Conservation (phyloP, 2,888 invertebrate species). For the Pheosia tremula region DNA sequence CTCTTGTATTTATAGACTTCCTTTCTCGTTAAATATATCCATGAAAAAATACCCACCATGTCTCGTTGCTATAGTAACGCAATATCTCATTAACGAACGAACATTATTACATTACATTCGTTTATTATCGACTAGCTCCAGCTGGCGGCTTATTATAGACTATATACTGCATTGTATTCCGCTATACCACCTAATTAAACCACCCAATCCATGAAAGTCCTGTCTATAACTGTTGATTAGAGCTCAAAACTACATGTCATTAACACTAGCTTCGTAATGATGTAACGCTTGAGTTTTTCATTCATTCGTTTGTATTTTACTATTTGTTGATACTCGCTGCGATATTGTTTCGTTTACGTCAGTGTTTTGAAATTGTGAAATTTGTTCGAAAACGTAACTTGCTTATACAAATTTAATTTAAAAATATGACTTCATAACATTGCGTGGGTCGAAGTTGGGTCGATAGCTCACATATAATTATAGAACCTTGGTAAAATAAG, state of each 20-base stretch:
- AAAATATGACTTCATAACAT: background rate
- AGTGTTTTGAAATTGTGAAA: background rate
- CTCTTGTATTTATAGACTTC: too few species aligned
- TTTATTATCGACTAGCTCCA: too few species aligned
- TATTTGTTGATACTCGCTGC: background rate
- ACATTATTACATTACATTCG: too few species aligned
- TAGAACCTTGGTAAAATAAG: background rate
- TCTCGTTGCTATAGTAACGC: too few species aligned
- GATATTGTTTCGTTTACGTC: background rate
- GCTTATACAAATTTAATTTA: background rate
- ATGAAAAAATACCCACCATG: too few species aligned
- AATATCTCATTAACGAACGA: too few species aligned
- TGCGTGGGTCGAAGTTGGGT: background rate
- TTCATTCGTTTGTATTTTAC: background rate
- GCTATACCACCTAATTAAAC: too few species aligned
- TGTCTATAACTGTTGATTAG: too few species aligned
- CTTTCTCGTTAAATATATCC: too few species aligned
- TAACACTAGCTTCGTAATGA: background rate
- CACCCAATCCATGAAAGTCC: too few species aligned
- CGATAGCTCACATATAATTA: background rate
- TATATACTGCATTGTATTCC: too few species aligned
- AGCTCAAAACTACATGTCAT: background rate
- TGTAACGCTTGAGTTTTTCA: background rate
- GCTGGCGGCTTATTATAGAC: too few species aligned
- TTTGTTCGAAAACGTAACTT: background rate